These are phyloP conservation scores for Panthera tigris DNA, from an alignment of 2,113 vertebrate genomes.

Conservation along the genomic window DNA sequence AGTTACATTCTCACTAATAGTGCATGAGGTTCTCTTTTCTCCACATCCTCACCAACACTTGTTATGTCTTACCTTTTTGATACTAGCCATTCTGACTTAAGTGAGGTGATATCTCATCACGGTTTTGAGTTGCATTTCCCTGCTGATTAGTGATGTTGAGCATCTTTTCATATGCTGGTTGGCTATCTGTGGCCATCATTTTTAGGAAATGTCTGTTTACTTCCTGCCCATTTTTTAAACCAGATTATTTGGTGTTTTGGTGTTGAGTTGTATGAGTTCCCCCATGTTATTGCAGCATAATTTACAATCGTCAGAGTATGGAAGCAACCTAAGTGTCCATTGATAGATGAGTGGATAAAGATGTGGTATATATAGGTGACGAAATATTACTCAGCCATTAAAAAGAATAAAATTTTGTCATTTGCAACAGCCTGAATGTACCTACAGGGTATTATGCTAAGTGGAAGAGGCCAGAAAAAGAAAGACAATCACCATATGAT, in stretches of 20 bases:
- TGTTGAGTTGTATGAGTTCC: neutral
- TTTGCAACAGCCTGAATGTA: neutral
- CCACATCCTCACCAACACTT: neutral
- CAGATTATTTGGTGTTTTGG: neutral
- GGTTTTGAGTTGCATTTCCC: neutral
- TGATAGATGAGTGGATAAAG: neutral
- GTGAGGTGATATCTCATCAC: neutral
- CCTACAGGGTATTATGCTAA: neutral
- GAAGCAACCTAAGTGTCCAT: neutral
- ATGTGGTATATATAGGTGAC: neutral
- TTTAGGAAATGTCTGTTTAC: neutral
- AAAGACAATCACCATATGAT: neutral
- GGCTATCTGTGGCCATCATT: neutral
- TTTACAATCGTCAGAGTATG: neutral
- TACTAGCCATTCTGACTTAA: neutral
- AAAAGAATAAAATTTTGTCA: neutral
- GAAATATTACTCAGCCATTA: neutral
- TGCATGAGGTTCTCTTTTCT: neutral
- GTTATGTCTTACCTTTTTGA: neutral
- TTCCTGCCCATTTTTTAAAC: neutral
- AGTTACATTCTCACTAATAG: neutral
- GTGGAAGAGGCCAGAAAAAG: neutral
- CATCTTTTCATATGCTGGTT: neutral
- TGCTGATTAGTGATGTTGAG: neutral
- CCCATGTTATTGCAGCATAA: neutral